Evolutionary conservation across 2,113 vertebrate species (phyloP).

Genomic region (Phoenicopterus ruber): DNA sequence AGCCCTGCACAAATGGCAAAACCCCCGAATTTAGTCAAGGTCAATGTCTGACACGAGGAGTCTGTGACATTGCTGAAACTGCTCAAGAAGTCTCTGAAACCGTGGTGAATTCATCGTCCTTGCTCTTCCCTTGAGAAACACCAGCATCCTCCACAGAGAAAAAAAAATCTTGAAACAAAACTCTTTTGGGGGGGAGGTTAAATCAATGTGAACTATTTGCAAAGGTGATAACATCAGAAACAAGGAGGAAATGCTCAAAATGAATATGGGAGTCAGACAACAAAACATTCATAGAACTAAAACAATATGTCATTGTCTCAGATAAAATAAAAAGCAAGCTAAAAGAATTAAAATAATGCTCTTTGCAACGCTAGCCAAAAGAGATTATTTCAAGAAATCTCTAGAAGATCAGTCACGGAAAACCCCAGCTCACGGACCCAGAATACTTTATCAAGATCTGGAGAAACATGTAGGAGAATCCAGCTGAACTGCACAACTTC

Average conservation of each 20-base stretch:
- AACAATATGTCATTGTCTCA: background rate
- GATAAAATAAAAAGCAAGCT: background rate
- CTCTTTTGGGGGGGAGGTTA: background rate
- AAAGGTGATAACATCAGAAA: background rate
- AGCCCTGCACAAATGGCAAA: background rate
- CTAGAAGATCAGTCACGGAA: background rate
- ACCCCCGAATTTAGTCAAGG: background rate
- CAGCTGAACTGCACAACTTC: background rate
- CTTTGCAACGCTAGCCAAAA: background rate
- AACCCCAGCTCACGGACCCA: background rate
- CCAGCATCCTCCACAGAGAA: background rate
- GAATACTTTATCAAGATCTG: background rate
- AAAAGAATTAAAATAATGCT: background rate
- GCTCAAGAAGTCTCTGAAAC: background rate
- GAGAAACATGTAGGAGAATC: background rate
- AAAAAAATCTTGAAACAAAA: background rate
- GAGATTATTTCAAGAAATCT: background rate
- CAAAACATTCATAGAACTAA: background rate
- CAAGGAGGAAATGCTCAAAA: background rate
- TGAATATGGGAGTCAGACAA: background rate
- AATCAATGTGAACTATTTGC: background rate
- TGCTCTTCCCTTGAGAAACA: background rate
- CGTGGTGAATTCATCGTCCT: background rate
- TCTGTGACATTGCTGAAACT: background rate
- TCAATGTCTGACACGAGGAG: background rate